These are phyloP conservation scores for Acanthosepion esculentum DNA, from an alignment of 2,888 invertebrate genomes.

Conservation along the genomic window DNA sequence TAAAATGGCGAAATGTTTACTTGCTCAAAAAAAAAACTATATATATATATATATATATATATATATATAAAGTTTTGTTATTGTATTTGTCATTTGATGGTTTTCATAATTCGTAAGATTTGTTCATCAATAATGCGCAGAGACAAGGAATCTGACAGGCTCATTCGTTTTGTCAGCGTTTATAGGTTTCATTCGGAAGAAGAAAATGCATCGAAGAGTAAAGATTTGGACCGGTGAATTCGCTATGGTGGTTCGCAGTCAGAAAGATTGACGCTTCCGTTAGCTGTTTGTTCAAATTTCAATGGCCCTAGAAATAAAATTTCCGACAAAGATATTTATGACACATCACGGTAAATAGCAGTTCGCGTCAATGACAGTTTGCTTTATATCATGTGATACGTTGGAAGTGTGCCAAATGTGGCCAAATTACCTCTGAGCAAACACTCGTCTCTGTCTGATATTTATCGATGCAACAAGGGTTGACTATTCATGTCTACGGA, in stretches of 20 bases:
- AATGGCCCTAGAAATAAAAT: neutral
- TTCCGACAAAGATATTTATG: neutral
- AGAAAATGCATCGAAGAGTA: neutral
- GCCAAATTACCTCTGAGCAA: neutral
- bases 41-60: neutral
- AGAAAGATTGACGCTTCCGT: neutral
- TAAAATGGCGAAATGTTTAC: no score
- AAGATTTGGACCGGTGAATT: neutral
- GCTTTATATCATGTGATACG: neutral
- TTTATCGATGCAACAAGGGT: no score
- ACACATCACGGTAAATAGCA: neutral
- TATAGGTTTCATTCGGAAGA: neutral
- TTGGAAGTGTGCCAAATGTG: neutral
- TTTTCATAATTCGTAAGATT: neutral
- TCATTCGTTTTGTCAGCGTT: neutral
- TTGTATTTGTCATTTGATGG: neutral
- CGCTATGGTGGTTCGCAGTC: neutral
- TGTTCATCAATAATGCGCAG: neutral
- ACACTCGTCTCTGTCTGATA: neutral
- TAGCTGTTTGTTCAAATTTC: constrained; percentile 18
- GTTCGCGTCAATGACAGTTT: neutral
- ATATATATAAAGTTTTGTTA: neutral
- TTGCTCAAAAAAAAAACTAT: no score
- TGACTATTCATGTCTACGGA: no score
- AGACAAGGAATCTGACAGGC: neutral